Percentiles rank a stretch among this genome's conserved stretches.
These are phyloP conservation scores for Ephialtes manifestator DNA, from an alignment of 2,888 invertebrate species.

Conservation along the genomic window DNA sequence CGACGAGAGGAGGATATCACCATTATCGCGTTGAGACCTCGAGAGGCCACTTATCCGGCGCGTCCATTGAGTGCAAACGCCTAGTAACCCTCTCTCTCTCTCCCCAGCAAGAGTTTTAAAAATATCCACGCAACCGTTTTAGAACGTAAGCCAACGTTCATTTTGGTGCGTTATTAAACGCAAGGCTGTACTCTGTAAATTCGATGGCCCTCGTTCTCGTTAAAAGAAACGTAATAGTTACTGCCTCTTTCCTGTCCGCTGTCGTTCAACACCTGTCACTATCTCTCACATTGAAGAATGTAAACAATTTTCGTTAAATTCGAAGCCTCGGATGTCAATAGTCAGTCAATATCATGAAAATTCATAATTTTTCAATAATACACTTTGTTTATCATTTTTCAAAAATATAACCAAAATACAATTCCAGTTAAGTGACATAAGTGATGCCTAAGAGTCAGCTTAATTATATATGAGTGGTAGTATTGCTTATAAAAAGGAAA, in stretches of 20 bases:
- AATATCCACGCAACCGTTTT: conserved; percentile 64
- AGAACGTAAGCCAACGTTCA: conserved; percentile 51
- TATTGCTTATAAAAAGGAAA: too few species aligned
- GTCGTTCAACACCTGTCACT: conserved; percentile 20
- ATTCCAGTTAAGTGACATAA: too few species aligned
- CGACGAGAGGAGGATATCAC: conserved; percentile 41
- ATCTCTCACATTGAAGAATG: conserved; percentile 3
- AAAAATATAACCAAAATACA: background rate
- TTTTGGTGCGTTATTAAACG: conserved; percentile 57
- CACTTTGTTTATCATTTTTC: background rate
- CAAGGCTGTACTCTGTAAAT: conserved; percentile 38
- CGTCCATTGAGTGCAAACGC: conserved; percentile 60
- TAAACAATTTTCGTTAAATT: background rate
- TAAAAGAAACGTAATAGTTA: conserved; percentile 23
- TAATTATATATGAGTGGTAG: too few species aligned
- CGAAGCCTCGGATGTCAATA: background rate
- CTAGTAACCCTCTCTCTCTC: conserved; percentile 40
- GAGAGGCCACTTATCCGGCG: conserved; percentile 58
- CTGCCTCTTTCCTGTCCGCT: conserved; percentile 18
- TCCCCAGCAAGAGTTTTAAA: conserved; percentile 57
- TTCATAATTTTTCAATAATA: background rate
- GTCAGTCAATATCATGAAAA: background rate
- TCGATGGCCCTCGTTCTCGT: conserved; percentile 29
- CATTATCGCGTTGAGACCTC: conserved; percentile 61
- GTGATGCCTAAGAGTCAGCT: too few species aligned